Evolutionary conservation across 2,888 invertebrate genomes (phyloP).

Genomic region (Ochropleura plecta): DNA sequence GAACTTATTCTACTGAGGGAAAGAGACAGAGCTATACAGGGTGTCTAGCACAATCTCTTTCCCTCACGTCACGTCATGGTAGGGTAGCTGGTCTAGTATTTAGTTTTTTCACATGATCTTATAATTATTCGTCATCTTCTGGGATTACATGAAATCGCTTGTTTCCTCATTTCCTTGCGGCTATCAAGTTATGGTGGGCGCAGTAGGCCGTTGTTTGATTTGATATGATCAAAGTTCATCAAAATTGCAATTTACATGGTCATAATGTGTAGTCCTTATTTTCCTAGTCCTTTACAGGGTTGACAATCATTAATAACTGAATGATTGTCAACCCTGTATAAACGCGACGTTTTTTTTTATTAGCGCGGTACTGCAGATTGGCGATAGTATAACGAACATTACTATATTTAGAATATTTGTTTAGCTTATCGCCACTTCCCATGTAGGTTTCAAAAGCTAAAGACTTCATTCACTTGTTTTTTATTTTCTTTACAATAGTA

Average conservation of each 20-base stretch:
- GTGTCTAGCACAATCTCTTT: too few species aligned
- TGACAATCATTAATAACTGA: not conserved
- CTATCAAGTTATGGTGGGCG: too few species aligned
- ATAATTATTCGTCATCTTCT: not conserved
- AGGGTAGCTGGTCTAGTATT: not conserved
- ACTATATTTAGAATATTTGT: slow-evolving; percentile 10
- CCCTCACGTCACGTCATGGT: too few species aligned
- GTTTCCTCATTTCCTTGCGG: not conserved
- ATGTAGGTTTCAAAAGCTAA: not conserved
- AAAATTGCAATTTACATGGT: not conserved
- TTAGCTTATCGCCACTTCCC: slow-evolving; percentile 23
- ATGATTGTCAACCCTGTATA: not conserved
- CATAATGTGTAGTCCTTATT: not conserved
- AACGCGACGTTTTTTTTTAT: not conserved
- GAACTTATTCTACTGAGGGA: too few species aligned
- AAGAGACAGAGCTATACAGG: too few species aligned
- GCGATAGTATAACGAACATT: not conserved
- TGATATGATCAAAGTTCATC: not conserved
- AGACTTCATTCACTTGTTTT: not conserved
- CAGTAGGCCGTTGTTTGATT: too few species aligned
- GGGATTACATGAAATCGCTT: not conserved
- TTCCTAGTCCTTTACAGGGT: too few species aligned
- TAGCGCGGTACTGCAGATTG: not conserved
- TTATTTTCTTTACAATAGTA: not conserved
- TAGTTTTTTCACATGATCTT: not conserved